Evolutionary conservation across 2,888 invertebrate genomes (phyloP).

Genomic region (Nemoura dubitans): DNA sequence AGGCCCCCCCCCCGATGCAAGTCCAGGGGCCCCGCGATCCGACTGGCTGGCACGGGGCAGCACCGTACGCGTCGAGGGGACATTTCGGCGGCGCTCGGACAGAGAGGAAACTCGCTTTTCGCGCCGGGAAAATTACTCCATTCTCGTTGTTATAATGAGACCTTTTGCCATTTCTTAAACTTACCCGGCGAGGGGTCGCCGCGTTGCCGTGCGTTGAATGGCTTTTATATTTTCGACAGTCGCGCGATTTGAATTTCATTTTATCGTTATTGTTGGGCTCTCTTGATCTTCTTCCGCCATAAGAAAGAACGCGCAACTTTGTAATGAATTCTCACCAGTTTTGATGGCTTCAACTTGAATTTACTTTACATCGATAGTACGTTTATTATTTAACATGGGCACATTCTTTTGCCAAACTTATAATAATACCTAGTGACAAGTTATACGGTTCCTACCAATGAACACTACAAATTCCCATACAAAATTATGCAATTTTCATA

Average conservation of each 20-base stretch:
- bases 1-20: background rate
- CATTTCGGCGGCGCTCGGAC: background rate
- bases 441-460: no score
- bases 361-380: no score
- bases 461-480: no score
- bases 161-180: background rate
- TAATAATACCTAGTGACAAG: no score
- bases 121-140: background rate
- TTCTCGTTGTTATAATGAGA: background rate
- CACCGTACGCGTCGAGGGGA: background rate
- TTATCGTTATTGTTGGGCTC: background rate
- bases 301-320: background rate
- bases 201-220: background rate
- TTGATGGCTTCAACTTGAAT: no score
- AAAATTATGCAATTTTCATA: no score
- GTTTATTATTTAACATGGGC: no score
- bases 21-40: background rate
- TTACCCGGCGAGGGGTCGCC: background rate
- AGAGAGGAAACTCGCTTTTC: background rate
- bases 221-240: background rate
- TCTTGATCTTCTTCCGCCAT: background rate
- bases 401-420: no score
- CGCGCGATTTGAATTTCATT: no score
- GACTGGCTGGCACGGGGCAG: conserved; percentile 1
- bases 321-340: no score